A percentile compares a stretch with the other conserved stretches of the same genome.
phyloP scores from a whole-genome alignment of 1,140 invertebrate species.

The Maniola jurtina region DNA sequence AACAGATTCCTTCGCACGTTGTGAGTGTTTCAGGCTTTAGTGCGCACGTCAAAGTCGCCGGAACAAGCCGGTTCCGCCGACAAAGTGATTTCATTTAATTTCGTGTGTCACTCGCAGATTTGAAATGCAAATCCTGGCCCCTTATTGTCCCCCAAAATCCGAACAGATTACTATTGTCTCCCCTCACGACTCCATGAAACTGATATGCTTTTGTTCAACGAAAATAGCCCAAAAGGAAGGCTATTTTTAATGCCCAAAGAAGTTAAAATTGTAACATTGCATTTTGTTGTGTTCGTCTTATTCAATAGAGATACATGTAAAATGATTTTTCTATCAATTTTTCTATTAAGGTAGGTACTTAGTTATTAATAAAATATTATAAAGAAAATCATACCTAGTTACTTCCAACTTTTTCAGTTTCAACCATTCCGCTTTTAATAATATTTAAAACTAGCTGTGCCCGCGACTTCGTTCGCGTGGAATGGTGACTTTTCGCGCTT shows the following conservation, averaged over 20 bases:
- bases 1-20: too few relatives aligned
- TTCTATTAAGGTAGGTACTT: too few relatives aligned
- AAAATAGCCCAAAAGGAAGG: constrained; percentile 13
- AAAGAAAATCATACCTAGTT: too few relatives aligned
- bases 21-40: too few relatives aligned
- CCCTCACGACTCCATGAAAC: constrained; percentile 16
- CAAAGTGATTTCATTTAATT: constrained; percentile 49
- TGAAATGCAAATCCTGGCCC: constrained; percentile 56
- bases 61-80: constrained; percentile 36
- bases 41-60: constrained; percentile 32
- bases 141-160: constrained; percentile 45
- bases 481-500: too few relatives aligned
- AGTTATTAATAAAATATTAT: too few relatives aligned
- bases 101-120: constrained; percentile 56
- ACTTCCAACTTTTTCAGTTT: too few relatives aligned
- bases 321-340: too few relatives aligned
- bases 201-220: constrained; percentile 21
- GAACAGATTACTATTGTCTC: constrained; percentile 30
- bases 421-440: too few relatives aligned
- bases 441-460: too few relatives aligned
- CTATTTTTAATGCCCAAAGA: constrained; percentile 3
- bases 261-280: background rate
- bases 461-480: too few relatives aligned
- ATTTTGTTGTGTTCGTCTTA: background rate
- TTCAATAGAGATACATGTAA: too few relatives aligned